Conservation (phyloP, 2,113 vertebrate species). For the Pedionomus torquatus region DNA sequence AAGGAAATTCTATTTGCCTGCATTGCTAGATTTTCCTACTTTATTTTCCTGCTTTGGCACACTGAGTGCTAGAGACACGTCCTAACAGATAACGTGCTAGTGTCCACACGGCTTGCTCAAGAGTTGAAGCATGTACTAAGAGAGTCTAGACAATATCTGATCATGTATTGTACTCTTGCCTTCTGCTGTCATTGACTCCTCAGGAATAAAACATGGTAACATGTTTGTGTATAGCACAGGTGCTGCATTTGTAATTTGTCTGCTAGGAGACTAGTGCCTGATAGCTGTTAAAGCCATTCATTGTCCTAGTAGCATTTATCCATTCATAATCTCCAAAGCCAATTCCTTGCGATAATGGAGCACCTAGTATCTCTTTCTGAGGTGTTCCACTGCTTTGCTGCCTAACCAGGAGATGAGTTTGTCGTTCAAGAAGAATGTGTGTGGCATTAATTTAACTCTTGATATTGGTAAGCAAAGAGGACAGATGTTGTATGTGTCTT, state of each 20-base stretch:
- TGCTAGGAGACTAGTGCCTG: background rate
- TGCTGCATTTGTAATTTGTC: background rate
- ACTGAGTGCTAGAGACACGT: background rate
- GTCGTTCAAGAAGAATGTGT: accelerated
- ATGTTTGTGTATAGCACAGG: accelerated
- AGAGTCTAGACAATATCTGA: background rate
- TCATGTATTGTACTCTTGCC: background rate
- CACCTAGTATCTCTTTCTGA: background rate
- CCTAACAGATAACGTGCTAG: background rate
- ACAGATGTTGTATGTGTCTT: background rate
- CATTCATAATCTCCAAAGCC: background rate
- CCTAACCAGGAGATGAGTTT: background rate
- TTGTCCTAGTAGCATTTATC: background rate
- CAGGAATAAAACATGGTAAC: accelerated
- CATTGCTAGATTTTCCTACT: background rate
- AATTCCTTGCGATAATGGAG: background rate
- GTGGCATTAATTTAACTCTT: background rate
- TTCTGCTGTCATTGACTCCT: background rate
- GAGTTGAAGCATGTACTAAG: background rate
- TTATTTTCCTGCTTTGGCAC: background rate
- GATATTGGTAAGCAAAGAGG: background rate
- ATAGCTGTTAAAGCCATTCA: background rate
- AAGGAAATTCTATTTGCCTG: background rate
- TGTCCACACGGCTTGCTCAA: background rate
- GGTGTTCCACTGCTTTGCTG: background rate